Evolutionary conservation across 1,140 invertebrate genomes (phyloP), one percentile per base, ranked within the genome.

Genomic region (Penaeus vannamei): DNA sequence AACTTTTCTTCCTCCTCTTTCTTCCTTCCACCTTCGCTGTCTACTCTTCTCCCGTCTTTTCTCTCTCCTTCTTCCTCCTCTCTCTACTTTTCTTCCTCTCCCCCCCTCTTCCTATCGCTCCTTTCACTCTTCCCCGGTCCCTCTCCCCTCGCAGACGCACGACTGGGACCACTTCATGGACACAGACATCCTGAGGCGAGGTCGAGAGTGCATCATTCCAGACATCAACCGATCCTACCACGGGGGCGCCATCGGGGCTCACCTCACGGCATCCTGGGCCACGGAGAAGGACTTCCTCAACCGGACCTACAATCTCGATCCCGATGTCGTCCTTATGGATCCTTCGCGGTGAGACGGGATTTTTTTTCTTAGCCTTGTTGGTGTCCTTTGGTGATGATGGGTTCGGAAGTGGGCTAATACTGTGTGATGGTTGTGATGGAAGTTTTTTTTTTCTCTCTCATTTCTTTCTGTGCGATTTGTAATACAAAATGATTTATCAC

Each of bases 191-290:
- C 79, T 90, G 17, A 82, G 62, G 7, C 69, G 80, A n/a, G 64
- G 82, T 19, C 46, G 76, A 42, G 89, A 90, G 64, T 85, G 76
- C 83, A 19, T 90, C 14, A 59, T 90, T 14, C 89, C 89, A 0
- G 89, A 90, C 76, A 66, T 90, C 36, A 90, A 90, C 84, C 61
- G 89, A n/a, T 79, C 89, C 22, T 86, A 86, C 84, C 89, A 90
- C 77, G 82, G 89, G 5, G 89, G 84, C 3, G 64, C 62, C 60
- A 69, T 53, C n/a, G 89, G 89, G 5, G 23, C 86, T 2, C 89
- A 90, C 61, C 79, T 81, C 20, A 64, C 29, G 17, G 89, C 66
- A 1, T 90, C 89, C 22, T 90, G 42, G 29, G 72, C 72, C 26
- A 76, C 72, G 3, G 72, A 76, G 12, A 76, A 76, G 72, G 72